Conservation (phyloP, 2,797 vertebrate genomes). For the Bryconaethiops microstoma region DNA sequence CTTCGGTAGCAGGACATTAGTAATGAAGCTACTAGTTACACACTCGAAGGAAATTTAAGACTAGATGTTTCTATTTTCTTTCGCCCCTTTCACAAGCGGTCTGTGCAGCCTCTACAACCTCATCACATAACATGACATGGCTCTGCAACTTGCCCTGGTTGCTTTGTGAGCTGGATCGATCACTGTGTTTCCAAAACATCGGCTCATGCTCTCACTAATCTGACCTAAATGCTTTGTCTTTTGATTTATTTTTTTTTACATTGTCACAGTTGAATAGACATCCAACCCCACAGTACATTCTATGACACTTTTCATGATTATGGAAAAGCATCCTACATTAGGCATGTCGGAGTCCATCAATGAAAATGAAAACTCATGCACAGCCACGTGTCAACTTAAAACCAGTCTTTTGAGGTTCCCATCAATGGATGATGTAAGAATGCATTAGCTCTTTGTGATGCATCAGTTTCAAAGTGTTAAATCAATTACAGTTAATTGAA, state of each 20-base stretch:
- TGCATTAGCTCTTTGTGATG: neutral
- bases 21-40: conserved; percentile 14
- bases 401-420: neutral
- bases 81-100: neutral
- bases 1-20: neutral
- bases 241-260: neutral
- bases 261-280: conserved; percentile 4
- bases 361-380: neutral
- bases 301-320: neutral
- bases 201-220: neutral
- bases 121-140: neutral
- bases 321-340: neutral
- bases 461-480: neutral
- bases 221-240: conserved; percentile 5
- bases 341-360: neutral
- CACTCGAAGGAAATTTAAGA: neutral
- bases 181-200: conserved; percentile 3
- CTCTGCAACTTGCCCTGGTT: neutral
- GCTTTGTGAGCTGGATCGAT: neutral
- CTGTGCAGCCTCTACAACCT: neutral
- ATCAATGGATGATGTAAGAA: neutral
- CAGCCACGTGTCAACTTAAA: neutral
- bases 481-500: neutral
- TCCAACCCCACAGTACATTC: neutral
- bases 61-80: neutral